Conservation (phyloP, 2,888 invertebrate species). For the Drosophila flavopinicola region DNA sequence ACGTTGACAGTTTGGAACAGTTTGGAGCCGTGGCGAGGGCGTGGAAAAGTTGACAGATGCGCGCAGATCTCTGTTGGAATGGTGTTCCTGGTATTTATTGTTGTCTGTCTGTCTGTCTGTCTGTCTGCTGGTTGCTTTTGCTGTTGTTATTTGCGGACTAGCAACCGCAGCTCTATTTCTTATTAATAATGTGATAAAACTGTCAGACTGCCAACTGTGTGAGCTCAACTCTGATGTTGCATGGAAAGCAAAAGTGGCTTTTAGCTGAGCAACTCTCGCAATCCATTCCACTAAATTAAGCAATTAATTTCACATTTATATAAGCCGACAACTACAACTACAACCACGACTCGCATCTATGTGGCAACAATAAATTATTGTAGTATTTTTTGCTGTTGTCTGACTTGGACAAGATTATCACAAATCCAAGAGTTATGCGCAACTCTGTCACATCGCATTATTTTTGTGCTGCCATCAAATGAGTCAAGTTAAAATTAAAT, state of each 20-base stretch:
- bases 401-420: constrained; percentile 41
- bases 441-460: constrained; percentile 67
- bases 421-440: constrained; percentile 51
- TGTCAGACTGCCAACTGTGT: constrained; percentile 69
- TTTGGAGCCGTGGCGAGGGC: too few relatives aligned
- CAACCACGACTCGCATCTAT: constrained; percentile 46
- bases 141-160: constrained; percentile 23
- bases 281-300: constrained; percentile 80
- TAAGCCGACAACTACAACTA: constrained; percentile 67
- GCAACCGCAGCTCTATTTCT: constrained; percentile 67
- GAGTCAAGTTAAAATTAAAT: constrained; percentile 31
- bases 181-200: constrained; percentile 78
- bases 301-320: constrained; percentile 77
- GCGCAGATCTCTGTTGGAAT: constrained; percentile 58
- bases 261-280: constrained; percentile 60
- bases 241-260: constrained; percentile 54
- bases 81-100: constrained; percentile 57
- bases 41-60: constrained; percentile 80
- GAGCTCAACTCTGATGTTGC: constrained; percentile 41
- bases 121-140: constrained; percentile 2
- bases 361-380: constrained; percentile 69
- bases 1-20: constrained; percentile 78
- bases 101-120: constrained; percentile 27
- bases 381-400: constrained; percentile 26
- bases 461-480: constrained; percentile 41